Conservation (phyloP, 2,888 invertebrate species). For the Shargacucullia verbasci region DNA sequence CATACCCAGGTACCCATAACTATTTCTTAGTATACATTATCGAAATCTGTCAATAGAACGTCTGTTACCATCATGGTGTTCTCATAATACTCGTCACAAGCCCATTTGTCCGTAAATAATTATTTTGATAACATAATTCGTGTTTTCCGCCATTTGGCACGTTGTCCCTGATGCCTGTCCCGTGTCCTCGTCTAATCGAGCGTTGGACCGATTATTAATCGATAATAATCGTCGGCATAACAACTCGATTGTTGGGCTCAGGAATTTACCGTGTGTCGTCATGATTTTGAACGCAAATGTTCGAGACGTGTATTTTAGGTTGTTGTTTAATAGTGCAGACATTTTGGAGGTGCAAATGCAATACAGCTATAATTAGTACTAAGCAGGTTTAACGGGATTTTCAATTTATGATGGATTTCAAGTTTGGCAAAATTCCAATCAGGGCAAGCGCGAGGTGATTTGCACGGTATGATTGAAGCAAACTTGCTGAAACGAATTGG, state of each 20-base stretch:
- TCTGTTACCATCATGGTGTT: constrained; percentile 50
- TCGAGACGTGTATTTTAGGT: constrained; percentile 4
- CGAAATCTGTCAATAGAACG: constrained; percentile 33
- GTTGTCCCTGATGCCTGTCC: constrained; percentile 51
- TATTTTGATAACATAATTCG: constrained; percentile 73
- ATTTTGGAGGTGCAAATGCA: constrained; percentile 3
- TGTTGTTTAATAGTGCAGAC: constrained; percentile 26
- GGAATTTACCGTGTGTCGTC: constrained; percentile 49
- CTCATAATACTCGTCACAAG: constrained; percentile 59
- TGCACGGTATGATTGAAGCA: not conserved
- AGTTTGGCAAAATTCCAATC: constrained; percentile 27
- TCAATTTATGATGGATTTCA: constrained; percentile 12
- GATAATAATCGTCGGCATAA: constrained; percentile 64
- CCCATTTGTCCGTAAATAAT: constrained; percentile 62
- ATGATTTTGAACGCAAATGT: constrained; percentile 36
- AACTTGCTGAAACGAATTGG: not conserved
- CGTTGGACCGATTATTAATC: constrained; percentile 66
- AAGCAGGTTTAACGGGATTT: constrained; percentile 2
- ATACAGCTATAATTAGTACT: not conserved
- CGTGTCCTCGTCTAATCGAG: constrained; percentile 62
- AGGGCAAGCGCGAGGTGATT: constrained; percentile 14
- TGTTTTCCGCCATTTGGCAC: constrained; percentile 70
- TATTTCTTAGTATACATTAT: constrained; percentile 24
- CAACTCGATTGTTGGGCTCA: constrained; percentile 60
- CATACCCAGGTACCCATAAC: not conserved